Percentiles rank a stretch among this genome's conserved stretches.
Evolutionary conservation across 2,888 invertebrate genomes (phyloP).

Genomic region (Drosophila pegasa): DNA sequence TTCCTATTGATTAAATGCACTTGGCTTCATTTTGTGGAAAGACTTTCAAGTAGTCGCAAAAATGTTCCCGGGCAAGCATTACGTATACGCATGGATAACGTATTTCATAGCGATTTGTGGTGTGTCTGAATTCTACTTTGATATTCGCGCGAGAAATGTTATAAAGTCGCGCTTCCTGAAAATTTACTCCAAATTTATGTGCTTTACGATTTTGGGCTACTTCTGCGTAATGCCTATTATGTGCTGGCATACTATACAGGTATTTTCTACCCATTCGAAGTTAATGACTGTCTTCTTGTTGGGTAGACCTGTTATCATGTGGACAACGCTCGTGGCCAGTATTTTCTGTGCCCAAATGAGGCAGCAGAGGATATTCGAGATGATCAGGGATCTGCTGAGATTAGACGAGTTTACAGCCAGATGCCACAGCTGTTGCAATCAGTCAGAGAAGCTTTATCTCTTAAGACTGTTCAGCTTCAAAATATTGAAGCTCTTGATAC

Average conservation of each 20-base stretch:
- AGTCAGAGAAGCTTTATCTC: not conserved
- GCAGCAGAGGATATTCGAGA: slow-evolving; percentile 22
- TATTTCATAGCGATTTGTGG: slow-evolving; percentile 12
- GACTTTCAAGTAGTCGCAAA: not conserved
- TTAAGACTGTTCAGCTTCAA: not conserved
- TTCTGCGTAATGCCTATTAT: not conserved
- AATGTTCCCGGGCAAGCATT: slow-evolving; percentile 9
- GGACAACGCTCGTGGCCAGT: not conserved
- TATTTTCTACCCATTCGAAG: not conserved
- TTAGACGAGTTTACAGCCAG: not conserved
- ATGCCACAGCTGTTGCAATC: not conserved
- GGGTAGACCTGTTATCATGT: not conserved
- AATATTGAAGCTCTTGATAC: not conserved
- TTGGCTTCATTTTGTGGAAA: not conserved
- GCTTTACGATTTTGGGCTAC: not conserved
- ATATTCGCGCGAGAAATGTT: slow-evolving; percentile 1
- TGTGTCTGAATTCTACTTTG: slow-evolving; percentile 11
- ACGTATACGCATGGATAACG: slow-evolving; percentile 6
- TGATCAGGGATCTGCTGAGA: slow-evolving; percentile 7
- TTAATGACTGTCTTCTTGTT: not conserved
- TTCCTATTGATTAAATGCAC: not conserved
- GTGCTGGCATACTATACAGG: rapidly evolving
- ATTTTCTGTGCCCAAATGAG: slow-evolving; percentile 7
- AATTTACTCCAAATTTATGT: not conserved
- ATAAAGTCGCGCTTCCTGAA: slow-evolving; percentile 12